Evolutionary conservation across 2,113 vertebrate species (phyloP).

Genomic region (Albula goreensis): DNA sequence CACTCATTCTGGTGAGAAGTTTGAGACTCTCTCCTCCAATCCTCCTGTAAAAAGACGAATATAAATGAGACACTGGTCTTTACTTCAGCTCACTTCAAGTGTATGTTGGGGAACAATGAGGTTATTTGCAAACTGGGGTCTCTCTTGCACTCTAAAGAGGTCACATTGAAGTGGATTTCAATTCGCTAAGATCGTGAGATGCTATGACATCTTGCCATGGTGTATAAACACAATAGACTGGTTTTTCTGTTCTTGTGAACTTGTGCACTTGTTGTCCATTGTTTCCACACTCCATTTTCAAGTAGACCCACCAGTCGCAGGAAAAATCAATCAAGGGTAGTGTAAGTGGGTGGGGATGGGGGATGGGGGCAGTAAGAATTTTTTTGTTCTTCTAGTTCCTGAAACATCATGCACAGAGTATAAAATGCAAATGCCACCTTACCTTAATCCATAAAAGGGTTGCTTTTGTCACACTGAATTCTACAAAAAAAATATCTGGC

Average conservation of each 20-base stretch:
- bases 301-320: no score
- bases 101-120: background rate
- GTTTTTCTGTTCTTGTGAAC: background rate
- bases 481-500: no score
- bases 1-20: background rate
- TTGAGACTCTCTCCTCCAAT: background rate
- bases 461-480: no score
- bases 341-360: no score
- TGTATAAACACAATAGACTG: background rate
- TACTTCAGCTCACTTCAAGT: background rate
- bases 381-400: no score
- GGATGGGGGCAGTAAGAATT: no score
- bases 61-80: background rate
- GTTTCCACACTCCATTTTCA: no score
- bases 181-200: conserved; percentile 59
- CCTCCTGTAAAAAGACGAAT: background rate
- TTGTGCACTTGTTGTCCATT: background rate
- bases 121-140: background rate
- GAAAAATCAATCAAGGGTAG: no score
- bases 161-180: background rate
- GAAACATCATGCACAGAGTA: no score
- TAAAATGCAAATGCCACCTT: no score
- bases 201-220: conserved; percentile 62
- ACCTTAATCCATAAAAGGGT: no score
- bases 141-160: background rate